Percentiles rank a stretch among this genome's conserved stretches.
Conservation (phyloP, 2,797 vertebrate species). For the Coendou prehensilis region DNA sequence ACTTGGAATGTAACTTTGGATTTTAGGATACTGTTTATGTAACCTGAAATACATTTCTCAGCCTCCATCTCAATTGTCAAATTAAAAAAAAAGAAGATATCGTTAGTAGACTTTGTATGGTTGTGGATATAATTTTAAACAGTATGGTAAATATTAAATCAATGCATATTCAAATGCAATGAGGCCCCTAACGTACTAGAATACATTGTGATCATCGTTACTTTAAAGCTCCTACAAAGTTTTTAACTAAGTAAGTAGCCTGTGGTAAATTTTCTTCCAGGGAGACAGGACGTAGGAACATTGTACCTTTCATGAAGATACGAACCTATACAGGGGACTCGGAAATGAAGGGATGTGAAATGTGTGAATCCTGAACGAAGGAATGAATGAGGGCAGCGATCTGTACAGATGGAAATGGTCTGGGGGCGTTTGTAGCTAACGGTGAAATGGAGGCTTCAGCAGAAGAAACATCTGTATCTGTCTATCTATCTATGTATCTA, state of each 20-base stretch:
- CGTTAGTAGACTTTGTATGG: neutral
- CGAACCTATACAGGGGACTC: neutral
- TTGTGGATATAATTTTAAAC: neutral
- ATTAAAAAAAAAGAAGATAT: neutral
- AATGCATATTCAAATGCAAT: neutral
- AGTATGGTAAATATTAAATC: neutral
- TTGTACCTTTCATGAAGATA: constrained; percentile 28
- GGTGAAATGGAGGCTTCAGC: neutral
- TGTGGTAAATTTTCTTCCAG: neutral
- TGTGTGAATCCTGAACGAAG: neutral
- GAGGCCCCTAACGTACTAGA: neutral
- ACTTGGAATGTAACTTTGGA: neutral
- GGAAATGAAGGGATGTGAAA: neutral
- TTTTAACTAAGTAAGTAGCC: neutral
- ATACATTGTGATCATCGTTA: neutral
- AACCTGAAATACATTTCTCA: constrained; percentile 14
- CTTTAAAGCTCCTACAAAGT: neutral
- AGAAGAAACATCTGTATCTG: neutral
- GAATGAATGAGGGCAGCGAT: neutral
- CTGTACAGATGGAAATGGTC: neutral
- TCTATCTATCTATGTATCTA: neutral
- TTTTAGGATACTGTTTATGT: neutral
- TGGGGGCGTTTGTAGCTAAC: neutral
- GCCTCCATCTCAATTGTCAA: neutral
- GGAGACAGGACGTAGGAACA: neutral